Conservation (phyloP, 2,797 vertebrate species). For the Nyctibius grandis region DNA sequence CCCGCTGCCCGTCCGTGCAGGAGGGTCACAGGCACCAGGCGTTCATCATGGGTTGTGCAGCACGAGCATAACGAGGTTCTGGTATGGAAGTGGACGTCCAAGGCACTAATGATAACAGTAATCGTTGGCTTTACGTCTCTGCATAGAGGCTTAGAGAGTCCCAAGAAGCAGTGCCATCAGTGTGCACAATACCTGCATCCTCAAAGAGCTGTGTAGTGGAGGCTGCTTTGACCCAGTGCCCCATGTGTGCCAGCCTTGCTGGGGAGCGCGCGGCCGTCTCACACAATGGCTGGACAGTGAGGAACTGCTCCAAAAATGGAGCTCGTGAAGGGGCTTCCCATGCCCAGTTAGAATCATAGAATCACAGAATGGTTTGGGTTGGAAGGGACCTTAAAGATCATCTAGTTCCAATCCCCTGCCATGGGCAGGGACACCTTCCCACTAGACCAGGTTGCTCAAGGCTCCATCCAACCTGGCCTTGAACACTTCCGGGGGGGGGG, state of each 20-base stretch:
- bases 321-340: not conserved
- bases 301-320: not conserved
- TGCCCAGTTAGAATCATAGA: too few species aligned
- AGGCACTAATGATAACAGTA: not conserved
- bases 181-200: too few species aligned
- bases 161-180: not conserved
- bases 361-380: too few species aligned
- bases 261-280: not conserved
- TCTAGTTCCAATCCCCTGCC: too few species aligned
- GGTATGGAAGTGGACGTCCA: not conserved
- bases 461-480: too few species aligned
- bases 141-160: not conserved
- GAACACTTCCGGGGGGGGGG: too few species aligned
- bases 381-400: too few species aligned
- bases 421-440: too few species aligned
- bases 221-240: not conserved
- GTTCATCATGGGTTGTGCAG: not conserved
- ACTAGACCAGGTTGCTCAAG: too few species aligned
- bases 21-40: not conserved
- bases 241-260: not conserved
- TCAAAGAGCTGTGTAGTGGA: accelerated
- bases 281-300: accelerated
- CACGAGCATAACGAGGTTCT: accelerated
- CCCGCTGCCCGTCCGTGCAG: accelerated
- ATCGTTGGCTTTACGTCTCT: not conserved